These are phyloP conservation scores for Malurus splendens DNA, from an alignment of 2,797 vertebrate genomes.

Conservation along the genomic window DNA sequence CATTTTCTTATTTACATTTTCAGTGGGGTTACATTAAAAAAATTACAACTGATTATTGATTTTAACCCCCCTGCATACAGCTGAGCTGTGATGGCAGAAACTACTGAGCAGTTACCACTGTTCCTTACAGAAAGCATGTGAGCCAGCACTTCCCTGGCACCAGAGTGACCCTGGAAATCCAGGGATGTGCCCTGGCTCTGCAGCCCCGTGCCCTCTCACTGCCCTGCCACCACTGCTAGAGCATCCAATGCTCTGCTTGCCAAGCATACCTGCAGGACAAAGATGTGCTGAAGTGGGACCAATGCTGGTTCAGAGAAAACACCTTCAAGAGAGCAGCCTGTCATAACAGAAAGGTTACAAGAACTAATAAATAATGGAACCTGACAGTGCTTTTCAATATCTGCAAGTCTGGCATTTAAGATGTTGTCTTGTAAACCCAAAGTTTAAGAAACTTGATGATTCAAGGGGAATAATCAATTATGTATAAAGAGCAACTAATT, in stretches of 20 bases:
- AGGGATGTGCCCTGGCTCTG: fast-evolving
- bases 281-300: neutral
- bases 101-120: neutral
- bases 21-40: fast-evolving
- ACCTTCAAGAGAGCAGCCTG: neutral
- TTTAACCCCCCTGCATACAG: neutral
- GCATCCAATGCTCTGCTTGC: neutral
- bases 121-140: fast-evolving
- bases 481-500: neutral
- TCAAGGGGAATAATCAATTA: neutral
- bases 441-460: neutral
- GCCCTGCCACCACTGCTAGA: neutral
- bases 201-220: neutral
- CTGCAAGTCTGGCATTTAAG: neutral
- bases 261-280: neutral
- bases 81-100: neutral
- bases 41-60: neutral
- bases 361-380: neutral
- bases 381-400: neutral
- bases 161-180: neutral
- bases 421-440: neutral
- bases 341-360: neutral
- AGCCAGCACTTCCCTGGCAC: neutral
- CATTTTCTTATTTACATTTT: neutral
- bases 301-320: neutral